These are phyloP conservation scores for Adelges cooleyi DNA, from an alignment of 1,140 invertebrate genomes.

Conservation along the genomic window DNA sequence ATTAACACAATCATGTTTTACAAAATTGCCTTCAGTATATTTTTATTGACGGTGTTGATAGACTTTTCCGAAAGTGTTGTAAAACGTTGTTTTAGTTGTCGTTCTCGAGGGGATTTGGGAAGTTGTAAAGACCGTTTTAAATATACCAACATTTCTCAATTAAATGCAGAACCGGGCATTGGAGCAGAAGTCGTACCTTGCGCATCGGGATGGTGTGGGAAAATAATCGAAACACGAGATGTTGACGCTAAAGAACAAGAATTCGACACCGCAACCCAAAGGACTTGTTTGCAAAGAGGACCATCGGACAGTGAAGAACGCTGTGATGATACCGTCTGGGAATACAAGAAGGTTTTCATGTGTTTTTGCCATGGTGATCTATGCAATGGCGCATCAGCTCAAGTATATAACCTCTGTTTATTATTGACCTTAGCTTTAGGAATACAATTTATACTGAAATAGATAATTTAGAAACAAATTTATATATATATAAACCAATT, in stretches of 20 bases:
- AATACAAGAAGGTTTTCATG: slow-evolving; percentile 72
- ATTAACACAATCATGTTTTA: neutral
- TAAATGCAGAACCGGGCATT: slow-evolving; percentile 43
- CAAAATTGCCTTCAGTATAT: too few species aligned
- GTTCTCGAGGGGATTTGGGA: slow-evolving; percentile 74
- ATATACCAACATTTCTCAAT: slow-evolving; percentile 58
- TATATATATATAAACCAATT: too few species aligned
- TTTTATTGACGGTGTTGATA: neutral
- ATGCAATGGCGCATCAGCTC: slow-evolving; percentile 49
- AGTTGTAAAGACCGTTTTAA: slow-evolving; percentile 79
- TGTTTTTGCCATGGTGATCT: slow-evolving; percentile 86
- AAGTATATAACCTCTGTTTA: neutral
- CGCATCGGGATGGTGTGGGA: slow-evolving; percentile 85
- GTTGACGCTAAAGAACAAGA: slow-evolving; percentile 59
- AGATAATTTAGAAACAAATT: too few species aligned
- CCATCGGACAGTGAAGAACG: slow-evolving; percentile 77
- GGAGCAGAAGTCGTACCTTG: slow-evolving; percentile 69
- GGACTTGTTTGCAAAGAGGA: slow-evolving; percentile 71
- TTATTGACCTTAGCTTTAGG: neutral
- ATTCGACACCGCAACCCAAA: slow-evolving; percentile 73
- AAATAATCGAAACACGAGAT: slow-evolving; percentile 65
- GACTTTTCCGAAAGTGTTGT: slow-evolving; percentile 40
- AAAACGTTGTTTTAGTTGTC: slow-evolving; percentile 62
- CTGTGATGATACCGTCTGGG: slow-evolving; percentile 70
- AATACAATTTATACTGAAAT: neutral